These are phyloP conservation scores for Semibalanus balanoides DNA, from an alignment of 1,140 invertebrate genomes.

Conservation along the genomic window DNA sequence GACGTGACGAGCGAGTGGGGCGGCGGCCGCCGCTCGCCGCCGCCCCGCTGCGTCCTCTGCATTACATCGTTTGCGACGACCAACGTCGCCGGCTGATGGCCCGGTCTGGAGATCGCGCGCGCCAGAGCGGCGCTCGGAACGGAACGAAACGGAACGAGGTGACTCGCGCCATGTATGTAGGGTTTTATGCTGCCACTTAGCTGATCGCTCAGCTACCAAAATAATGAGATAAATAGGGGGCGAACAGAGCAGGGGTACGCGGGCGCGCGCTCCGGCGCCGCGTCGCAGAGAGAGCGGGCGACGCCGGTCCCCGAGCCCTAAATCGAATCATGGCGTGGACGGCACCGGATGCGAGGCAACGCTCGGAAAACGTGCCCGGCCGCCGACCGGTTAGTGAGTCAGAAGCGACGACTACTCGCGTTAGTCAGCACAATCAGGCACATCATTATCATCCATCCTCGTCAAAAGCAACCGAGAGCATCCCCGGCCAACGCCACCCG, in stretches of 20 bases:
- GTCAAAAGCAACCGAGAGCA: neutral
- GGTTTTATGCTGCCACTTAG: neutral
- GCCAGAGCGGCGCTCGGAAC: neutral
- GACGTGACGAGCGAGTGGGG: neutral
- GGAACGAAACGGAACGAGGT: neutral
- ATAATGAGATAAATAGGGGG: neutral
- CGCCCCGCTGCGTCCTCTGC: neutral
- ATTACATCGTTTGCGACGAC: neutral
- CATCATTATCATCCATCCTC: neutral
- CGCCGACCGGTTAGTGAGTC: neutral
- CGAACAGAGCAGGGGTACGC: neutral
- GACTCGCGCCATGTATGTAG: neutral
- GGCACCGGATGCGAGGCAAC: too few relatives aligned
- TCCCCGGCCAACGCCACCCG: too few relatives aligned
- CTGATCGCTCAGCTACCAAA: neutral
- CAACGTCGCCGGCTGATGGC: neutral
- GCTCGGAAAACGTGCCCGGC: too few relatives aligned
- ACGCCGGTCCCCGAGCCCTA: too few relatives aligned
- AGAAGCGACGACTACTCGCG: neutral
- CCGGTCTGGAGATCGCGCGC: neutral
- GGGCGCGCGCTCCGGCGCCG: too few relatives aligned
- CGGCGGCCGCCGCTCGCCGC: too few relatives aligned
- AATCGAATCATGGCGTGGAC: too few relatives aligned
- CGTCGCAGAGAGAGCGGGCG: too few relatives aligned
- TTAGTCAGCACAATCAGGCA: neutral